A percentile compares a stretch with the other conserved stretches of the same genome.
Evolutionary conservation across 2,113 vertebrate species (phyloP).

Genomic region (Axis porcinus): DNA sequence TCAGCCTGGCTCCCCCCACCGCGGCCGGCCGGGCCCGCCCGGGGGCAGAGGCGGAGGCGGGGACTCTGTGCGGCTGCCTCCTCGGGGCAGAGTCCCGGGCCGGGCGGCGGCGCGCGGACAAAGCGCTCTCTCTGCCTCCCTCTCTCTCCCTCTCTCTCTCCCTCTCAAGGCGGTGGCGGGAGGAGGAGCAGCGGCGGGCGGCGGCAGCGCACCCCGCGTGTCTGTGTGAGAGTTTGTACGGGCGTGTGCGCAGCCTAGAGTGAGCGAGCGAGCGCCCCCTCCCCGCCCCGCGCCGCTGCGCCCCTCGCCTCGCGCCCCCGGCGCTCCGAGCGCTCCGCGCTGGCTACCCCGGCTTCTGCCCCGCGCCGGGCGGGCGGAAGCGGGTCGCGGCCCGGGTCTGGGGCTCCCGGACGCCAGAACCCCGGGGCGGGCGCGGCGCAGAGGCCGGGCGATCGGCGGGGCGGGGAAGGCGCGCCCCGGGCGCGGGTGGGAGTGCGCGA

Average conservation of each 20-base stretch:
- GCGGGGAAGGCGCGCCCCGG: not conserved
- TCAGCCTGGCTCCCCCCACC: constrained; percentile 59
- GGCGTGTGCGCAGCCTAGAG: constrained; percentile 58
- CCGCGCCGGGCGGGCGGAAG: constrained; percentile 13
- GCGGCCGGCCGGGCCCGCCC: constrained; percentile 60
- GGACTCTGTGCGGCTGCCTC: constrained; percentile 68
- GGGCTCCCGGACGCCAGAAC: not conserved
- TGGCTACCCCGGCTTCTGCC: not conserved
- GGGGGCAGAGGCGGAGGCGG: constrained; percentile 70
- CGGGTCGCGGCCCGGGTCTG: not conserved
- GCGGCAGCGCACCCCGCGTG: constrained; percentile 62
- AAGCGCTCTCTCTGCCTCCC: constrained; percentile 63
- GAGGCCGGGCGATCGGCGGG: not conserved
- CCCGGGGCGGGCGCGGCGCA: not conserved
- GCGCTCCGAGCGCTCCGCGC: not conserved
- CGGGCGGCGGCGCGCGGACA: constrained; percentile 68
- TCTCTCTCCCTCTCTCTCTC: constrained; percentile 39
- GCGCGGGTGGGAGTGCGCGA: not conserved
- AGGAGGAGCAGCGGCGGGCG: constrained; percentile 65
- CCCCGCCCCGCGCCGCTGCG: constrained; percentile 36
- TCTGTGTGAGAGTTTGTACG: constrained; percentile 60
- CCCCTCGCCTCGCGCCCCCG: constrained; percentile 22
- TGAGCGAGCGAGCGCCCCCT: constrained; percentile 55
- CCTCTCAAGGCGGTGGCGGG: constrained; percentile 60
- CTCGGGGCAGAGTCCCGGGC: constrained; percentile 66